A percentile compares a stretch with the other conserved stretches of the same genome.
Evolutionary conservation across 2,113 vertebrate species (phyloP).

Genomic region (Megatriorchis doriae): DNA sequence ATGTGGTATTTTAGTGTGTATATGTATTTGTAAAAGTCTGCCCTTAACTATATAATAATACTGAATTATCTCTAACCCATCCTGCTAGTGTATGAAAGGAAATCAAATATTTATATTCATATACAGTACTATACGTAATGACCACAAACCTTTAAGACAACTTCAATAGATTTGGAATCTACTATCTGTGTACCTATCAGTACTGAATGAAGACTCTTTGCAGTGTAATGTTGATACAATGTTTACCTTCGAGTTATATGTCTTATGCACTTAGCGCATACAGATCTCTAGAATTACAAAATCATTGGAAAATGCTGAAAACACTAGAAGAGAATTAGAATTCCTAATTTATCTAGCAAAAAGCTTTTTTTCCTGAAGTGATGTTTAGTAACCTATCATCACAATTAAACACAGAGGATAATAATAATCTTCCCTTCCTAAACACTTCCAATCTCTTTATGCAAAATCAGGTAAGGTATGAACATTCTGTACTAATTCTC

Average conservation of each 20-base stretch:
- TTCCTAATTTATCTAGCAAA: not conserved
- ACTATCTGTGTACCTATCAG: not conserved
- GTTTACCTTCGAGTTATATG: not conserved
- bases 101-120: not conserved
- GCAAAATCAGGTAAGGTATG: constrained; percentile 4
- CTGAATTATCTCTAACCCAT: not conserved
- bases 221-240: not conserved
- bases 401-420: not conserved
- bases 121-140: not conserved
- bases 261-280: not conserved
- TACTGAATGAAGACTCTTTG: not conserved
- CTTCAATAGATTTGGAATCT: not conserved
- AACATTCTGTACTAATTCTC: not conserved
- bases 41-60: not conserved
- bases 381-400: not conserved
- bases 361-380: not conserved
- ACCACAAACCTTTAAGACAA: not conserved
- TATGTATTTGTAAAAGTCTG: not conserved
- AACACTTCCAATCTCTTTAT: not conserved
- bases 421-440: not conserved
- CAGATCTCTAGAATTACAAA: not conserved
- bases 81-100: not conserved
- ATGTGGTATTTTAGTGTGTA: not conserved
- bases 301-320: not conserved
- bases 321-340: not conserved